Evolutionary conservation across 2,113 vertebrate genomes (phyloP).

Genomic region (Vidua macroura): DNA sequence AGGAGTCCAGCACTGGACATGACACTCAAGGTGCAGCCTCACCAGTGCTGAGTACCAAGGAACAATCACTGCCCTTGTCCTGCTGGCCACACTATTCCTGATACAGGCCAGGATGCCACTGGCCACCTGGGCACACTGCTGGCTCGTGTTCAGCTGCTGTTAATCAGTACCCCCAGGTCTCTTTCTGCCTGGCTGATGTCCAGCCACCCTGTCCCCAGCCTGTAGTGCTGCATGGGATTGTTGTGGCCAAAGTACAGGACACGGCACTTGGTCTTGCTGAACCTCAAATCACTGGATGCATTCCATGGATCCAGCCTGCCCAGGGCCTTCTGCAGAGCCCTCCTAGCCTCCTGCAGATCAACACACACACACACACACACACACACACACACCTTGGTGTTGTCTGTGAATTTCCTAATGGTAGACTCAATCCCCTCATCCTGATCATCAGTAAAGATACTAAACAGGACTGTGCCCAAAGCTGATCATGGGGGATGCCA

Average conservation of each 20-base stretch:
- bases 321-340: background rate
- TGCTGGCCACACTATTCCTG: background rate
- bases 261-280: background rate
- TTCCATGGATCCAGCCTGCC: background rate
- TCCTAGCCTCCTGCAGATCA: background rate
- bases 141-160: background rate
- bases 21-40: background rate
- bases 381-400: background rate
- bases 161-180: background rate
- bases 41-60: background rate
- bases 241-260: background rate
- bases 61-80: background rate
- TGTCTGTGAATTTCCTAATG: background rate
- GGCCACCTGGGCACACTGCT: background rate
- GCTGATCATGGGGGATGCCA: rapidly evolving
- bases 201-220: background rate
- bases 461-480: background rate
- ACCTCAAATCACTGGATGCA: background rate
- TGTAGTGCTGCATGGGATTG: background rate
- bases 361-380: too few relatives aligned
- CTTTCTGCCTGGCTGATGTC: background rate
- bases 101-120: background rate
- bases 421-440: background rate
- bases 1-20: background rate
- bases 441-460: background rate